Base-by-base conservation (phyloP, 2,888 invertebrate species). In the Tenthredo distinguenda region DNA sequence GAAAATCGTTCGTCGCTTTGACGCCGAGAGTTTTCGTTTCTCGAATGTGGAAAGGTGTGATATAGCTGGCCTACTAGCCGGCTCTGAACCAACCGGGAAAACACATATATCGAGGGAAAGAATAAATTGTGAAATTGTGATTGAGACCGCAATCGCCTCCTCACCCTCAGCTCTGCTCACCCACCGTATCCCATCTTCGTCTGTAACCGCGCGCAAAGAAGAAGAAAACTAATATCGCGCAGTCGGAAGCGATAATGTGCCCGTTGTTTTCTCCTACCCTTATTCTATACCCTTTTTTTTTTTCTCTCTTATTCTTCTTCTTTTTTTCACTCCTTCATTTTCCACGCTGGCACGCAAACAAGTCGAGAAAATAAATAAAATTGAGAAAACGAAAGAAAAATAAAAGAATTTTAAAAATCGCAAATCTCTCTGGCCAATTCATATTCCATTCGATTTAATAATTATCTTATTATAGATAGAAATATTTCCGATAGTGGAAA, bases 121-220 rank as follows among this genome's bases (percentile, higher is more conserved):
- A 40, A 74, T 74, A 74, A 74, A 74, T 74, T 74, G n/a, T 74
- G 40, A 74, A 74, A 74, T 74, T 74, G 72, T 74, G 72, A 74
- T 74, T 74, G 72, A 74, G 43, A 43, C 72, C 72, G 72, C 72
- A 43, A 37, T 37, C 43, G 72, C 15, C 40, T 7, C 26, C 68
- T 68, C 43, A 31, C 72, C 43, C 72, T 18, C 12, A 12, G 21
- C 76, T 21, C 26, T 31, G 50, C 55, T 40, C 77, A 31, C 34
- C 31, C 50, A 55, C 77, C 77, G 18, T 50, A 77, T 77, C 55
- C 77, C 77, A 55, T 77, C 77, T 77, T 77, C 18, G 31, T 18
- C 50, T 31, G 18, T n/a, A 47, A 18, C 77, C 47, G 31, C 18
- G 34, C 12, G 10, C 10, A 7, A 74, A 74, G 31, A 40, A 37